Evolutionary conservation across 2,888 invertebrate species (phyloP).

Genomic region (Cacoxenus indagator): DNA sequence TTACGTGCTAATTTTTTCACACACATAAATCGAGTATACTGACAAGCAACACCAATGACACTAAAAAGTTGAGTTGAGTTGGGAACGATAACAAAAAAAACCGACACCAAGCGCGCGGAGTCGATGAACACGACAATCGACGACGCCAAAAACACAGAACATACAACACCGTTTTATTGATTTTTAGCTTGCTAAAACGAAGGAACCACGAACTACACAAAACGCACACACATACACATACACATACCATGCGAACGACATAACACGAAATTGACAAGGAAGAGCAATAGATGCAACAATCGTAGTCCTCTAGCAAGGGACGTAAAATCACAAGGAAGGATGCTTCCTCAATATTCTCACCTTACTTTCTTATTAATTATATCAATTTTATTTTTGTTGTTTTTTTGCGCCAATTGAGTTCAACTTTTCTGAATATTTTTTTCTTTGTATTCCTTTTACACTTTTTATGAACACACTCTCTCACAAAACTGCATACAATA

Average conservation of each 20-base stretch:
- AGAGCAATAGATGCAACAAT: constrained; percentile 35
- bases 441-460: constrained; percentile 5
- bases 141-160: constrained; percentile 14
- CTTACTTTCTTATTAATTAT: constrained; percentile 31
- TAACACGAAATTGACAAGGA: constrained; percentile 16
- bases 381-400: constrained; percentile 27
- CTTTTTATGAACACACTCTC: constrained; percentile 38
- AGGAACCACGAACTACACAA: not conserved
- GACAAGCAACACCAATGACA: constrained; percentile 29
- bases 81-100: constrained; percentile 14
- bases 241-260: constrained; percentile 38
- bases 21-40: constrained; percentile 4
- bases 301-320: constrained; percentile 20
- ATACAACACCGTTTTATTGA: constrained; percentile 17
- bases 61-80: constrained; percentile 22
- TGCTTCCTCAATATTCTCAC: constrained; percentile 50
- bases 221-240: not conserved
- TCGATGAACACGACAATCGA: constrained; percentile 26
- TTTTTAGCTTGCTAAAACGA: not conserved
- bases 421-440: constrained; percentile 15
- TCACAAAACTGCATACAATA: constrained; percentile 23
- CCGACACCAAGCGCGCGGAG: constrained; percentile 22
- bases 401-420: constrained; percentile 14
- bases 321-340: not conserved
- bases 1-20: not conserved